phyloP scores from a whole-genome alignment of 2,113 vertebrate species.

The Chaenocephalus aceratus region DNA sequence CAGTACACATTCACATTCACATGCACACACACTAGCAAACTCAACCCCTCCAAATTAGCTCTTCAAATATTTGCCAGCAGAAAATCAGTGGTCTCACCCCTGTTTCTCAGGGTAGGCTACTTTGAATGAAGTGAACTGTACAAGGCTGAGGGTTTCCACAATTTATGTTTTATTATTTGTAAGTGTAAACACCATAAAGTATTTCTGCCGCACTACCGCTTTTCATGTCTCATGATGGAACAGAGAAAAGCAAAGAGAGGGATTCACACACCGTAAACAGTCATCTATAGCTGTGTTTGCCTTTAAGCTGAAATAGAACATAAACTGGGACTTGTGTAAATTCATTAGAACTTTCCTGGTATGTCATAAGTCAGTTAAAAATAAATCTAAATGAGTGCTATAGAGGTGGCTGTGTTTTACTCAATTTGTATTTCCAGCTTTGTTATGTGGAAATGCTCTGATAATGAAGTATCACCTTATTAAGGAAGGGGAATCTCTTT shows the following conservation, averaged over 20 bases:
- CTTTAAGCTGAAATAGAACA: constrained; percentile 75
- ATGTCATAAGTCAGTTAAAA: constrained; percentile 43
- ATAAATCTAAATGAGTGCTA: constrained; percentile 52
- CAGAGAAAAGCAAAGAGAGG: constrained; percentile 75
- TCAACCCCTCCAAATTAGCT: constrained; percentile 82
- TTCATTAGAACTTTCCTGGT: constrained; percentile 67
- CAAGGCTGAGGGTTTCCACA: constrained; percentile 74
- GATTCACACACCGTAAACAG: constrained; percentile 76
- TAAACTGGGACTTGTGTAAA: constrained; percentile 67
- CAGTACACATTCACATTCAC: constrained; percentile 16
- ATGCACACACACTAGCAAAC: constrained; percentile 60
- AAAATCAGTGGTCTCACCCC: constrained; percentile 78
- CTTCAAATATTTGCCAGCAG: constrained; percentile 83
- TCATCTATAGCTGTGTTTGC: constrained; percentile 70
- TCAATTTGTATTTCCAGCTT: constrained; percentile 21
- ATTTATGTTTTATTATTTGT: constrained; percentile 82
- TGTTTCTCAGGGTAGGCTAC: constrained; percentile 70
- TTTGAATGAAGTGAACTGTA: constrained; percentile 81
- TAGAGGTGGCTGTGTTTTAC: constrained; percentile 51
- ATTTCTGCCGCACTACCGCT: constrained; percentile 70
- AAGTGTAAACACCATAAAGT: constrained; percentile 79
- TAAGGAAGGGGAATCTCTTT: not conserved
- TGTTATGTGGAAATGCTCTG: constrained; percentile 15
- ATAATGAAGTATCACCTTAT: constrained; percentile 15
- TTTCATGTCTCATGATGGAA: constrained; percentile 75